phyloP scores from a whole-genome alignment of 2,113 vertebrate genomes.

The Gulo gulo region DNA sequence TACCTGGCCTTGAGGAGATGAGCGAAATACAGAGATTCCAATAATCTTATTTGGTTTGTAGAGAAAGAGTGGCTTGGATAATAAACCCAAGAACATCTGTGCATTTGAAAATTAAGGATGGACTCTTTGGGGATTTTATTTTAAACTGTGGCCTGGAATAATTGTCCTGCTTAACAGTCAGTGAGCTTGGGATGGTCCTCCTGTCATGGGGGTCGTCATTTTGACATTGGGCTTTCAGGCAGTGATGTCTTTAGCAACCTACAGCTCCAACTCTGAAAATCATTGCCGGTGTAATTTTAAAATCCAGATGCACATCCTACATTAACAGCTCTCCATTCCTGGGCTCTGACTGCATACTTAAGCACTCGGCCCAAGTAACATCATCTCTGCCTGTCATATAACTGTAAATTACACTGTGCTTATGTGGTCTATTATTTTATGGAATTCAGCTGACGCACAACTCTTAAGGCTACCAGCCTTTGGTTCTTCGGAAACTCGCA shows the following conservation, averaged over 20 bases:
- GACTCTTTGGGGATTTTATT: slow-evolving; percentile 15
- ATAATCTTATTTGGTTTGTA: slow-evolving; percentile 65
- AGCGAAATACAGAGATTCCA: slow-evolving; percentile 44
- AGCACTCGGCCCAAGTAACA: slow-evolving; percentile 64
- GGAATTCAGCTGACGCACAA: slow-evolving; percentile 72
- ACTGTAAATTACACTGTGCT: slow-evolving; percentile 67
- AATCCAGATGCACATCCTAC: slow-evolving; percentile 43
- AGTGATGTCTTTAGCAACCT: neutral
- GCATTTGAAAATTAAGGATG: slow-evolving; percentile 58
- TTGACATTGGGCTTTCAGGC: slow-evolving; percentile 54
- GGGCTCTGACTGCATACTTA: slow-evolving; percentile 66
- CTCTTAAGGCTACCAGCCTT: slow-evolving; percentile 58
- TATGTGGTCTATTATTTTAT: slow-evolving; percentile 46
- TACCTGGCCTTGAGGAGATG: slow-evolving; percentile 60
- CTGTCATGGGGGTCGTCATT: neutral
- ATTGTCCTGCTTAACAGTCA: slow-evolving; percentile 30
- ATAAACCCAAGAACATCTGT: slow-evolving; percentile 57
- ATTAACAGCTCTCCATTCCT: slow-evolving; percentile 56
- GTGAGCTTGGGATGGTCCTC: neutral
- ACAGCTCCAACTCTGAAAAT: neutral
- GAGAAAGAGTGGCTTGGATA: slow-evolving; percentile 53
- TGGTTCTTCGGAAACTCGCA: slow-evolving; percentile 63
- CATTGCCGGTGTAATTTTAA: slow-evolving; percentile 52
- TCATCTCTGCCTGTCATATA: slow-evolving; percentile 47
- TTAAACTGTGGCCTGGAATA: slow-evolving; percentile 1